phyloP scores from a whole-genome alignment of 2,888 invertebrate genomes.

The Ormyrus rosae region DNA sequence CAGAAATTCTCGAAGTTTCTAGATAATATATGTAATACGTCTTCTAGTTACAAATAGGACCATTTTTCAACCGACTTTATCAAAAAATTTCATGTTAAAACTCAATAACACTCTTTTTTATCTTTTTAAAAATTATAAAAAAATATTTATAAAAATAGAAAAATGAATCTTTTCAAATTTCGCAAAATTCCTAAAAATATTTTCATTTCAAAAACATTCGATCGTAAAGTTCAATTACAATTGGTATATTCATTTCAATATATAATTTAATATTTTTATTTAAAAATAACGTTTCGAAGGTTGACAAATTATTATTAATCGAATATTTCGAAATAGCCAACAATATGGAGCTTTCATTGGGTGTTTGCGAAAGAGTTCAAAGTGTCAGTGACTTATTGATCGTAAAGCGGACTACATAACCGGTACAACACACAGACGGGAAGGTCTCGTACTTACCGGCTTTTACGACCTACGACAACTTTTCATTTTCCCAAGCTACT shows the following conservation, averaged over 20 bases:
- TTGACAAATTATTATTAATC: not conserved
- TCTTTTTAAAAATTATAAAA: no score
- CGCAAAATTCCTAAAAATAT: no score
- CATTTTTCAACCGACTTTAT: no score
- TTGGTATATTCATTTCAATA: no score
- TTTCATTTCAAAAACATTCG: no score
- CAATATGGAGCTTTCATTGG: conserved; percentile 6
- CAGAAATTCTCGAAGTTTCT: conserved; percentile 8
- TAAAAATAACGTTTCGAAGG: no score
- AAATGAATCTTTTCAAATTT: no score
- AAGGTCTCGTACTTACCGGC: conserved; percentile 47
- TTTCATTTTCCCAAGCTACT: conserved; percentile 41
- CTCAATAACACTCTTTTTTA: no score
- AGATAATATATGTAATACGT: not conserved
- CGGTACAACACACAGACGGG: conserved; percentile 1
- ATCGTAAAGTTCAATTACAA: no score
- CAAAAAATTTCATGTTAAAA: no score
- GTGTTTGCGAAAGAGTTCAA: conserved; percentile 47
- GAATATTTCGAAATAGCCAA: conserved; percentile 10
- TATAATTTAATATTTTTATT: no score
- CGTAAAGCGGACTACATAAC: conserved; percentile 46
- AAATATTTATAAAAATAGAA: no score
- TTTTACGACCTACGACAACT: conserved; percentile 39
- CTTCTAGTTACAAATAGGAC: not conserved
- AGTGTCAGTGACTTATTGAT: conserved; percentile 55